Conservation (phyloP, 2,888 invertebrate species). For the Chaetogeoica ovagalla region DNA sequence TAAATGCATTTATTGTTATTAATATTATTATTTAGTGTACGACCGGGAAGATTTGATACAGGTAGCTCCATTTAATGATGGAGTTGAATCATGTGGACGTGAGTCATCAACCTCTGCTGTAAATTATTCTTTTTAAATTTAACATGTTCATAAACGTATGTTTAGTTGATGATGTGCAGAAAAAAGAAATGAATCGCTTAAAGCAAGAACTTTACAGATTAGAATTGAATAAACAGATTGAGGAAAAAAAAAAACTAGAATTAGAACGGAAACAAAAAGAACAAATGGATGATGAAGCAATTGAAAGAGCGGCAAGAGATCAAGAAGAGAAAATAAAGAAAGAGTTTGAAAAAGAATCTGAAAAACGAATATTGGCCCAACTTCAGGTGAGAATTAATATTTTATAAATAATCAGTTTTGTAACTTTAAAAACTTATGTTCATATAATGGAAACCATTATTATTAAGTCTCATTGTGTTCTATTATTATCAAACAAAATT, state of each 20-base stretch:
- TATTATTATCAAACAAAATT: too few relatives aligned
- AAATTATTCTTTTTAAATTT: background rate
- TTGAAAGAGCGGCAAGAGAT: constrained; percentile 29
- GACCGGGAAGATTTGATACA: constrained; percentile 1
- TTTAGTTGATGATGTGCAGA: constrained; percentile 28
- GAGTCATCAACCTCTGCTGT: background rate
- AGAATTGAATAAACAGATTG: constrained; percentile 51
- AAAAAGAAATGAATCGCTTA: constrained; percentile 22
- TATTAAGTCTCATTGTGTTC: background rate
- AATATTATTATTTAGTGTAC: constrained; percentile 4
- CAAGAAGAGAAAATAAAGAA: constrained; percentile 37
- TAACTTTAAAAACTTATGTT: background rate
- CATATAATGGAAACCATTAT: background rate
- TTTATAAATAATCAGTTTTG: background rate
- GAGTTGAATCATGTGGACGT: constrained; percentile 36
- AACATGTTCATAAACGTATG: background rate
- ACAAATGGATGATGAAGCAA: constrained; percentile 42
- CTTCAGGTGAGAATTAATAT: constrained; percentile 24
- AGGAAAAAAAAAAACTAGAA: constrained; percentile 46
- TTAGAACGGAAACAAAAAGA: constrained; percentile 41
- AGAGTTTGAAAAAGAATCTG: constrained; percentile 36
- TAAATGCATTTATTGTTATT: background rate
- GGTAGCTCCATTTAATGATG: constrained; percentile 1
- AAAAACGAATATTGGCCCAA: constrained; percentile 21
- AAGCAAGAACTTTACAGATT: constrained; percentile 51